phyloP scores from a whole-genome alignment of 2,113 vertebrate species.

The Hepsetus odoe region DNA sequence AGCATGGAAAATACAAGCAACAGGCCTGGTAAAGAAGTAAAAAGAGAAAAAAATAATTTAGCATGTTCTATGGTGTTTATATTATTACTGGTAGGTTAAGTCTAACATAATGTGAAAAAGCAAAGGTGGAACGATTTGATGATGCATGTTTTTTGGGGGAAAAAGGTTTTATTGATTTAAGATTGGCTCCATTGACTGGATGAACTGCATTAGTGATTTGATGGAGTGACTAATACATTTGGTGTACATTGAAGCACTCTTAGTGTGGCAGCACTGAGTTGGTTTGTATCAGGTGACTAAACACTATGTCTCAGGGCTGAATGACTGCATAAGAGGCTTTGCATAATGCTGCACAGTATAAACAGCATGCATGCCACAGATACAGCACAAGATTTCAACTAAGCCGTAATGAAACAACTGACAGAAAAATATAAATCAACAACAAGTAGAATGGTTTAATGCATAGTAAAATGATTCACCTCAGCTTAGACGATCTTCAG shows the following conservation, averaged over 20 bases:
- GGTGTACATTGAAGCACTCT: neutral
- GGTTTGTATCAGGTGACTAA: constrained; percentile 60
- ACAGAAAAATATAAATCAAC: too few species aligned
- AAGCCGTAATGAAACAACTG: neutral
- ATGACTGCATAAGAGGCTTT: constrained; percentile 71
- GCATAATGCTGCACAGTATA: constrained; percentile 59
- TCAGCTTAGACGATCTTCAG: too few species aligned
- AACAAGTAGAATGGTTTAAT: too few species aligned
- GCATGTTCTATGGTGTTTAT: neutral
- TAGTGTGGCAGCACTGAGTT: constrained; percentile 30
- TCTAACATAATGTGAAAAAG: neutral
- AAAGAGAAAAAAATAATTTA: too few species aligned
- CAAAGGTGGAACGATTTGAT: neutral
- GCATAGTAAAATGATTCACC: too few species aligned
- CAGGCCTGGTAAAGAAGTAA: too few species aligned
- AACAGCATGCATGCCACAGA: constrained; percentile 52
- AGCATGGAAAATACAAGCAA: too few species aligned
- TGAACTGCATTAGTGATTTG: constrained; percentile 14
- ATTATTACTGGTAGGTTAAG: too few species aligned
- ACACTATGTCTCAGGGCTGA: constrained; percentile 44
- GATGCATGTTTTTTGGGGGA: neutral
- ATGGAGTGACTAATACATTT: neutral
- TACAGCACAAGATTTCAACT: constrained; percentile 49
- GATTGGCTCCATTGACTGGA: constrained; percentile 8
- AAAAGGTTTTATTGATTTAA: neutral